Base-by-base conservation (phyloP, 92 coral and sea anemone genomes). In the Porites cylindrica region DNA sequence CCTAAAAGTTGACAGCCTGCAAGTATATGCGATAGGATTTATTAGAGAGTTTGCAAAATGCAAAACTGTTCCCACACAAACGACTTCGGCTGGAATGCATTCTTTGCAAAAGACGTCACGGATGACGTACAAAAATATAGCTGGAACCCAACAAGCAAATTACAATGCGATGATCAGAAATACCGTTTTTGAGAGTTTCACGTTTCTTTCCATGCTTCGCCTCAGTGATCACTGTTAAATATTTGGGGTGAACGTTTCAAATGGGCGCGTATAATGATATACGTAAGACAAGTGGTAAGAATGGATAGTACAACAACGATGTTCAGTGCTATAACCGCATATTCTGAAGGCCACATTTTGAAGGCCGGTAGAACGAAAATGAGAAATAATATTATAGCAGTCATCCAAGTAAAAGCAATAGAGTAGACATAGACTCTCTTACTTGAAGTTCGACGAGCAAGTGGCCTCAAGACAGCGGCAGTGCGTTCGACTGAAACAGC, bases 361-460 rank as follows among this genome's bases (percentile, higher is more conserved):
- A 51, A 52, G 20, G 78, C 63, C 54, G 64, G 64, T 10, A 53
- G 6, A 11, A 26, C 13, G 10, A n/a, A 52, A 9, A 74, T 7
- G 16, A n/a, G 14, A 8, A 32, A 12, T 1, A 76, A 8, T 6
- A 3, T 14, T 4, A 47, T 8, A 1, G 23, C 52, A 2, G 23
- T 23, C 10, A 47, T 14, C 67, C 67, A 77, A 17, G 2, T 38
- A 32, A 77, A 77, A 6, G 53, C 13, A 29, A 77, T 20, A 43
- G 65, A 18, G 43, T 24, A 74, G 26, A 74, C 12, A 43, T 74
- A 52, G 1, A 67, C 5, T 67, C 20, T 20, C 1, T 29, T 7
- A 63, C 43, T 74, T 52, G 78, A 6, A 20, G 78, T 74, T 74
- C 78, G 63, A 43, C 53, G 78, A 4, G 21, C 62, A 74, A 74